Evolutionary conservation across 2,888 invertebrate species (phyloP).

Genomic region (Drosophila vallismaia): DNA sequence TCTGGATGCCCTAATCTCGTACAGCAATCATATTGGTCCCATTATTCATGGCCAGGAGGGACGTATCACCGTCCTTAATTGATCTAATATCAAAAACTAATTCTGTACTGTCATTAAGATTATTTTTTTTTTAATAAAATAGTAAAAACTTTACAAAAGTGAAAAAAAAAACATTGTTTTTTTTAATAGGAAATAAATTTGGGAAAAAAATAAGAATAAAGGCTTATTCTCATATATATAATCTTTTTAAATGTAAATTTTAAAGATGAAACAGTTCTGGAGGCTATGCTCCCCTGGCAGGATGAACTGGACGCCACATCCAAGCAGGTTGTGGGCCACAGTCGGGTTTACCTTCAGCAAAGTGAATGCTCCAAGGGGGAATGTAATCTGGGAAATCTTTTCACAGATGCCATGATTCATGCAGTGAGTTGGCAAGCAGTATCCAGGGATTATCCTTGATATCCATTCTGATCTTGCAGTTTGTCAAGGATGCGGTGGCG

Average conservation of each 20-base stretch:
- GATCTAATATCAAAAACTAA: background rate
- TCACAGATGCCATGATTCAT: slow-evolving; percentile 89
- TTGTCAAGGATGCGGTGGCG: slow-evolving; percentile 65
- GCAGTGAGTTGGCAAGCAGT: slow-evolving; percentile 84
- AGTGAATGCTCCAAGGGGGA: slow-evolving; percentile 86
- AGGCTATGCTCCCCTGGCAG: slow-evolving; percentile 86
- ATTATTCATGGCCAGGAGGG: slow-evolving; percentile 68
- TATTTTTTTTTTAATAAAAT: slow-evolving; percentile 2
- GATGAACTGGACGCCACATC: slow-evolving; percentile 85
- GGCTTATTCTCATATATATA: background rate
- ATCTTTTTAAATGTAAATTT: slow-evolving; percentile 3
- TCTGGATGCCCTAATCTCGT: slow-evolving; percentile 72
- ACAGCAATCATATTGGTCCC: slow-evolving; percentile 58
- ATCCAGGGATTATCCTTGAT: background rate
- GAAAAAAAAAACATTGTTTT: background rate
- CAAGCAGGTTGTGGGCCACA: slow-evolving; percentile 85
- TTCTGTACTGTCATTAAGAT: slow-evolving; percentile 1
- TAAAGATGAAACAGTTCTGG: slow-evolving; percentile 86
- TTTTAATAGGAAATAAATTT: background rate
- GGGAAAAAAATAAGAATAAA: background rate
- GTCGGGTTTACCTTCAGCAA: slow-evolving; percentile 86
- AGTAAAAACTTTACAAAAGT: slow-evolving; percentile 6
- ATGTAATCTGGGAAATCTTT: slow-evolving; percentile 90
- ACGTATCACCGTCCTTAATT: slow-evolving; percentile 66
- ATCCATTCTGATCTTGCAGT: slow-evolving; percentile 41